A percentile compares a stretch with the other conserved stretches of the same genome.
These are phyloP conservation scores for Sitobion miscanthi DNA, from an alignment of 1,140 invertebrate species.

Conservation along the genomic window DNA sequence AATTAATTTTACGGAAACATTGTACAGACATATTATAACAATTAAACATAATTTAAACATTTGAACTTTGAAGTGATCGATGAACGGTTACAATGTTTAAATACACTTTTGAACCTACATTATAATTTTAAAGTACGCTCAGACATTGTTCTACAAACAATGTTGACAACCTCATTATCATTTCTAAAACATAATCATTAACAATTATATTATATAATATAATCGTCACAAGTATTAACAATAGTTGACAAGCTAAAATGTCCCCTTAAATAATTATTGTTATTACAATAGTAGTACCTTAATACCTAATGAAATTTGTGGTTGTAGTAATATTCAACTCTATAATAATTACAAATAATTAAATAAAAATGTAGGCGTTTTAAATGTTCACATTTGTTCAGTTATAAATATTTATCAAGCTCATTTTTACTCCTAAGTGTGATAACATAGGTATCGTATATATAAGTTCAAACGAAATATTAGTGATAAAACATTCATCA, in stretches of 20 bases:
- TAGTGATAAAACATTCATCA: not conserved
- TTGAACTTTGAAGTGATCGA: conserved; percentile 4
- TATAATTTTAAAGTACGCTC: not conserved
- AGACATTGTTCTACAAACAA: not conserved
- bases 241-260: not conserved
- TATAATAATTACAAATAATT: not conserved
- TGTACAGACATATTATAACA: not conserved
- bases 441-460: not conserved
- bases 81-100: not conserved
- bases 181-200: not conserved
- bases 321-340: not conserved
- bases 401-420: not conserved
- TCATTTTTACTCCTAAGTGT: not conserved
- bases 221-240: not conserved
- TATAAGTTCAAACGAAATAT: no score
- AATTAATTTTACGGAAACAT: conserved; percentile 32
- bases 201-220: not conserved
- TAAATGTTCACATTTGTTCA: not conserved
- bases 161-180: not conserved
- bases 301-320: not conserved
- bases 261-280: not conserved
- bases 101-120: not conserved
- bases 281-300: not conserved
- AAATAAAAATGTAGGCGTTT: not conserved
- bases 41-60: not conserved